phyloP scores from a whole-genome alignment of 2,888 invertebrate genomes.

The Aricia artaxerxes region DNA sequence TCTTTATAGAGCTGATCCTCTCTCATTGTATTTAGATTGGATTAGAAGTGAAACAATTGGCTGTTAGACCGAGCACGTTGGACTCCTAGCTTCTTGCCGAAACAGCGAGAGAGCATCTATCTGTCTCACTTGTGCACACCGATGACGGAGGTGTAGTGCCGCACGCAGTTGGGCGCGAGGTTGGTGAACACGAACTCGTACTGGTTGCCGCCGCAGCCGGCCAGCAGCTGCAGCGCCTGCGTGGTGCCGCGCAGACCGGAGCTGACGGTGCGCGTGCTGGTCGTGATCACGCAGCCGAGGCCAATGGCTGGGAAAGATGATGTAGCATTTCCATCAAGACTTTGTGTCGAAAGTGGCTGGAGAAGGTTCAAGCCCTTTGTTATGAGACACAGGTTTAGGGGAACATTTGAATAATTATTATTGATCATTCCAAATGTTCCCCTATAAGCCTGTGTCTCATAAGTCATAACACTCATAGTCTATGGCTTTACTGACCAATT shows the following conservation, averaged over 20 bases:
- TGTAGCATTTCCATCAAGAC: not conserved
- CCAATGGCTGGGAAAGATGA: constrained; percentile 88
- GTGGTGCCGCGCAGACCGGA: constrained; percentile 93
- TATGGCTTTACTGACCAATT: too few species aligned
- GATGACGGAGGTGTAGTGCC: constrained; percentile 94
- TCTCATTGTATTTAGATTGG: not conserved
- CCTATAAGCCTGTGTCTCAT: too few species aligned
- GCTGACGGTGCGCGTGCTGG: constrained; percentile 91
- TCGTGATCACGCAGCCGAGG: constrained; percentile 89
- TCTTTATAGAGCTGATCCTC: too few species aligned
- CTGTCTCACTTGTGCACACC: constrained; percentile 92
- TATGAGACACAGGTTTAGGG: too few species aligned
- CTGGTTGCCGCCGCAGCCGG: constrained; percentile 88
- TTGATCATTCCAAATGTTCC: too few species aligned
- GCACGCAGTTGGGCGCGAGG: constrained; percentile 88
- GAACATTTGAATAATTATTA: too few species aligned
- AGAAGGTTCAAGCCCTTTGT: not conserved
- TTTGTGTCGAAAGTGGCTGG: not conserved
- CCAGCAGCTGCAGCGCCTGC: constrained; percentile 91
- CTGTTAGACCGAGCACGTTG: not conserved
- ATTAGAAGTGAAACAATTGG: not conserved
- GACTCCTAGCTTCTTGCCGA: too few species aligned
- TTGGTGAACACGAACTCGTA: constrained; percentile 99
- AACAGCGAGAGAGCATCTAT: constrained; percentile 27
- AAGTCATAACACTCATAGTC: too few species aligned